Percentiles rank a stretch among this genome's conserved stretches.
Conservation (phyloP, 2,113 vertebrate species). For the Polyodon spathula region DNA sequence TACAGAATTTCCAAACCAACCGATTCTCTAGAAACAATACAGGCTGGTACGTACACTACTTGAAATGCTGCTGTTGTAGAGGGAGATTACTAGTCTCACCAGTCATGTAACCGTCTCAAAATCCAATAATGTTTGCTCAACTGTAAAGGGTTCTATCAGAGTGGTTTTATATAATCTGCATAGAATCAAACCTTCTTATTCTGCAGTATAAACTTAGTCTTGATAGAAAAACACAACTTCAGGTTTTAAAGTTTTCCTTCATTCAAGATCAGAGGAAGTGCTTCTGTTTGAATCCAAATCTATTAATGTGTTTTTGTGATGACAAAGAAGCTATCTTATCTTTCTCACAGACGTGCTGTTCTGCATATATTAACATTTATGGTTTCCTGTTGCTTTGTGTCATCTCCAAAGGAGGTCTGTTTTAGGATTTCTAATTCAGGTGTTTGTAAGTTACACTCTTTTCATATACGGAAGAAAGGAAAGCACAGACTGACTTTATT, state of each 20-base stretch:
- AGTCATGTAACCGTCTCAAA: too few species aligned
- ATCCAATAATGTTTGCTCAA: too few species aligned
- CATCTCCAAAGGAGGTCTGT: conserved; percentile 31
- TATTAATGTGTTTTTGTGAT: conserved; percentile 34
- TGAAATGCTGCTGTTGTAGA: too few species aligned
- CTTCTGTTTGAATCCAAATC: conserved; percentile 29
- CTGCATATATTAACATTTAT: conserved; percentile 55
- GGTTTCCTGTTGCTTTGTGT: conserved; percentile 26
- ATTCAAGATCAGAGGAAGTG: conserved; percentile 28
- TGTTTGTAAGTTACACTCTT: conserved; percentile 21
- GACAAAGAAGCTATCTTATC: conserved; percentile 39
- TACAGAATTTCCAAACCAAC: too few species aligned
- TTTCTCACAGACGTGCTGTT: conserved; percentile 29
- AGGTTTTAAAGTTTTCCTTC: conserved; percentile 30
- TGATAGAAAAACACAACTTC: conserved; percentile 23
- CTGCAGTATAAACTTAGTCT: too few species aligned
- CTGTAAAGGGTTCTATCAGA: too few species aligned
- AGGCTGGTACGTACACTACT: too few species aligned
- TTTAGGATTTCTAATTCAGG: conserved; percentile 23
- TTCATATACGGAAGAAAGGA: neutral
- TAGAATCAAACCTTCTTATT: too few species aligned
- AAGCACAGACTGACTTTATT: neutral
- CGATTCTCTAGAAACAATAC: too few species aligned
- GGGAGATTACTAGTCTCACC: too few species aligned
- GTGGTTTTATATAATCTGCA: too few species aligned